Percentiles rank a stretch among this genome's conserved stretches.
Evolutionary conservation across 2,797 vertebrate species (phyloP).

Genomic region (Gymnocypris eckloni): DNA sequence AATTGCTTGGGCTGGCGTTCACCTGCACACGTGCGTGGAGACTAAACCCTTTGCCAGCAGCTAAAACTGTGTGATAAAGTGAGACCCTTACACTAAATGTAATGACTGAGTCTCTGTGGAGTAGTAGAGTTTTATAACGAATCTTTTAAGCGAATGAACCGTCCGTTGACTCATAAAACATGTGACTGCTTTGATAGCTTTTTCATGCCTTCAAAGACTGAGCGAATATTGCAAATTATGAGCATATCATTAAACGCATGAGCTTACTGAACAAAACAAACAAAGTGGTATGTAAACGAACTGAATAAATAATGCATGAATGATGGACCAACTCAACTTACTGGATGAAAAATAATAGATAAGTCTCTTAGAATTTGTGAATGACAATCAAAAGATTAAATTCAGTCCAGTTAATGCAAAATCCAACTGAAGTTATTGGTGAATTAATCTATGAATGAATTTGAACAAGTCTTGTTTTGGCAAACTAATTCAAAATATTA

Average conservation of each 20-base stretch:
- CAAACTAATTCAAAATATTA: not conserved
- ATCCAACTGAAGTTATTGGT: not conserved
- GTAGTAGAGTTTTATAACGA: constrained; percentile 6
- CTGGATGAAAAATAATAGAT: not conserved
- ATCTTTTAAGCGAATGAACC: constrained; percentile 3
- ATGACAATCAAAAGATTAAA: not conserved
- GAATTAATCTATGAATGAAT: not conserved
- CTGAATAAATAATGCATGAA: not conserved
- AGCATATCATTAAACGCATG: not conserved
- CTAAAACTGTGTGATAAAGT: not conserved
- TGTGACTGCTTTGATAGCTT: not conserved
- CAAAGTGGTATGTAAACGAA: not conserved
- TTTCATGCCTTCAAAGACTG: not conserved
- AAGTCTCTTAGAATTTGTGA: not conserved
- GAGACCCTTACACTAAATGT: constrained; percentile 18
- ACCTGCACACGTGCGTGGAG: constrained; percentile 4
- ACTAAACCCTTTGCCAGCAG: constrained; percentile 16
- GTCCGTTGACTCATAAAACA: not conserved
- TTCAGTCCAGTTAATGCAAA: not conserved
- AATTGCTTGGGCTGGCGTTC: constrained; percentile 8
- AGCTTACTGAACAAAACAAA: not conserved
- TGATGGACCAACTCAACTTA: not conserved
- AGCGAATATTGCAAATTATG: not conserved
- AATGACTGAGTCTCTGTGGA: constrained; percentile 28
- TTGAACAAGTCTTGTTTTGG: not conserved